These are phyloP conservation scores for Tachuris rubrigastra DNA, from an alignment of 2,113 vertebrate genomes.

Conservation along the genomic window DNA sequence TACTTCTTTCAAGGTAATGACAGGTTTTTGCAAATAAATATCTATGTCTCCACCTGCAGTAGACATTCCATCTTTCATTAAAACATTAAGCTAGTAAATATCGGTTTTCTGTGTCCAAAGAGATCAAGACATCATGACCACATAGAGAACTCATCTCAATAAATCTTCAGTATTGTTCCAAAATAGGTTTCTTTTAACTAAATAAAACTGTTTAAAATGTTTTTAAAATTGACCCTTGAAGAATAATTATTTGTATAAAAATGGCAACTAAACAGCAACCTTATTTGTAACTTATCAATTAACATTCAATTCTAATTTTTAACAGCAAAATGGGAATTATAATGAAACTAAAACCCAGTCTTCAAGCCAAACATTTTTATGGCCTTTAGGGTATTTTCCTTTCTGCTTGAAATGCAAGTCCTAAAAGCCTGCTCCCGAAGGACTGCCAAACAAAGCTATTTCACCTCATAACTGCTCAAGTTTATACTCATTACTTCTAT, in stretches of 20 bases:
- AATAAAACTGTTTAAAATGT: neutral
- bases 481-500: neutral
- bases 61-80: neutral
- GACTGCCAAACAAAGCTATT: constrained; percentile 25
- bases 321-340: neutral
- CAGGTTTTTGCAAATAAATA: neutral
- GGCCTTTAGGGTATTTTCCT: neutral
- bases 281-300: neutral
- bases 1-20: neutral
- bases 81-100: neutral
- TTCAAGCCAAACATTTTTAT: neutral
- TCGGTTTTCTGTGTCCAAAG: neutral
- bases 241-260: neutral
- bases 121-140: neutral
- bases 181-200: neutral
- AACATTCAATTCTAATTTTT: neutral
- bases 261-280: neutral
- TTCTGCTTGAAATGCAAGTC: constrained; percentile 3
- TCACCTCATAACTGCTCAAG: neutral
- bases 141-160: neutral
- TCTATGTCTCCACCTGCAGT: neutral
- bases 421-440: constrained; percentile 2
- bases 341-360: neutral
- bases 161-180: neutral
- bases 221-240: neutral